Conservation (phyloP, 2,888 invertebrate genomes). For the Nineta flava region DNA sequence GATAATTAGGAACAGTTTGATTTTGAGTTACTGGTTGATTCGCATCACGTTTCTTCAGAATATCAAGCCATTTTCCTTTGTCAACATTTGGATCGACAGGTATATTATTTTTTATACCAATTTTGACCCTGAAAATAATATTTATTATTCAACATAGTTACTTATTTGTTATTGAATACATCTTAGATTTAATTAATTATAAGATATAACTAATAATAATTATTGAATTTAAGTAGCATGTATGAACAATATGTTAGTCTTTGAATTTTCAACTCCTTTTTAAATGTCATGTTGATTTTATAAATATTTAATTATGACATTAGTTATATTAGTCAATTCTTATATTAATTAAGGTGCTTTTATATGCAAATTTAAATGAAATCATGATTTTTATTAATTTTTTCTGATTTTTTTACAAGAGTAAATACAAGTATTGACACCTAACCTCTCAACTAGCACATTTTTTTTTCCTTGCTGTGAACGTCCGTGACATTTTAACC, state of each 20-base stretch:
- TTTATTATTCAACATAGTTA: background rate
- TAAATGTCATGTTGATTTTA: too few species aligned
- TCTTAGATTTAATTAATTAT: background rate
- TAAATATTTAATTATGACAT: too few species aligned
- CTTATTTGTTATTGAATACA: background rate
- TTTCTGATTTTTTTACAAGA: too few species aligned
- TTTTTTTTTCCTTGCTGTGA: slow-evolving; percentile 13
- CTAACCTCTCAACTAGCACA: slow-evolving; percentile 8
- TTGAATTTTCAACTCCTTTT: too few species aligned
- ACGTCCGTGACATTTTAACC: slow-evolving; percentile 12
- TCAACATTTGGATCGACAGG: slow-evolving; percentile 7
- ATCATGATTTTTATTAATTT: too few species aligned
- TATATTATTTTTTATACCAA: slow-evolving; percentile 8
- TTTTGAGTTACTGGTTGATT: slow-evolving; percentile 1
- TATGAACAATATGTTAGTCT: background rate
- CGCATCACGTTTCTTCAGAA: slow-evolving; percentile 1
- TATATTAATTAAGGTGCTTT: too few species aligned
- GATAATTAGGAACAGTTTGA: slow-evolving; percentile 5
- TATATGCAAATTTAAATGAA: too few species aligned
- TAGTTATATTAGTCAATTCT: too few species aligned
- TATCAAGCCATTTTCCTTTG: slow-evolving; percentile 9
- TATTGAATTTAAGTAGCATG: background rate
- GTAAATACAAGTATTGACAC: slow-evolving; percentile 4
- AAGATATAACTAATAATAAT: too few species aligned
- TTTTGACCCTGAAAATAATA: slow-evolving; percentile 10